Evolutionary conservation across 2,113 vertebrate genomes (phyloP).

Genomic region (Antechinus flavipes): DNA sequence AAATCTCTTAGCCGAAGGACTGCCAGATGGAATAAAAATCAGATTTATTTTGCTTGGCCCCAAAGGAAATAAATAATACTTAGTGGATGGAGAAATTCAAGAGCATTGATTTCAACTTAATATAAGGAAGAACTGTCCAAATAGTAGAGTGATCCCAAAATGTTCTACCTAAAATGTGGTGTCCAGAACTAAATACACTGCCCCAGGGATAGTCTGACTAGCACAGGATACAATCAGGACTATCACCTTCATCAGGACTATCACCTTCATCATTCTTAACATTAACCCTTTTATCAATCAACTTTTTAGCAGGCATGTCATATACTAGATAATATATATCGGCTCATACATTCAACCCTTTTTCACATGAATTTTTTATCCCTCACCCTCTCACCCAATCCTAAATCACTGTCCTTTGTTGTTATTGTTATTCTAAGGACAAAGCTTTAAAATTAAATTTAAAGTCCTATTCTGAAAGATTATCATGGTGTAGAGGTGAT

Average conservation of each 20-base stretch:
- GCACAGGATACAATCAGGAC: not conserved
- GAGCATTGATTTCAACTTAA: no score
- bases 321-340: not conserved
- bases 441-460: not conserved
- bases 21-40: no score
- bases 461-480: not conserved
- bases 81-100: no score
- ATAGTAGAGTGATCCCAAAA: no score
- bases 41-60: no score
- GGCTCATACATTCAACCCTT: not conserved
- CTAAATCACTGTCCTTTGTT: not conserved
- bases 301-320: not conserved
- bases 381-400: not conserved
- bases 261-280: not conserved
- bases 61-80: no score
- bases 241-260: not conserved
- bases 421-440: not conserved
- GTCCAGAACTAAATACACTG: not conserved
- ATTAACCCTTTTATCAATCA: not conserved
- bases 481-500: not conserved
- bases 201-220: not conserved
- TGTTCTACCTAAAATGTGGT: not conserved
- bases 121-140: no score
- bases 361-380: not conserved
- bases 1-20: no score